Evolutionary conservation across 92 coral and sea anemone species (phyloP).

Genomic region (Parazoanthus darwini): DNA sequence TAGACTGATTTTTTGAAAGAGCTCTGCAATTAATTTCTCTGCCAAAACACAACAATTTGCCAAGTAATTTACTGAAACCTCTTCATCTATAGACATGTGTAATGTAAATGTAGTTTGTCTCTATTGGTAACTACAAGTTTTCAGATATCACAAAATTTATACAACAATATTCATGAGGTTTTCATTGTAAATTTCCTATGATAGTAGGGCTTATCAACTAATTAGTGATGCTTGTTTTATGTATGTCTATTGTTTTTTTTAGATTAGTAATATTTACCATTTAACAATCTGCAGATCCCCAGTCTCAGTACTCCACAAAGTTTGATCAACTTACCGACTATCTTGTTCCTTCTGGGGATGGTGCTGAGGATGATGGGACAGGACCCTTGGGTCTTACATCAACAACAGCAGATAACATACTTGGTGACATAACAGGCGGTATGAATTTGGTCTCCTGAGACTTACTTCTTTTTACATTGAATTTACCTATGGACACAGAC

Average conservation of each 20-base stretch:
- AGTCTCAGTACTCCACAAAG: conserved; percentile 29
- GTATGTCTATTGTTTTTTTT: background rate
- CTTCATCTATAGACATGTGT: too few relatives aligned
- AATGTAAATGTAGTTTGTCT: too few relatives aligned
- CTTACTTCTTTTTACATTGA: background rate
- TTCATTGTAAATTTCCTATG: too few relatives aligned
- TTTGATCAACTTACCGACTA: conserved; percentile 1
- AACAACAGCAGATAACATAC: background rate
- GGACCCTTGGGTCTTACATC: background rate
- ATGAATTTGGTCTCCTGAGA: background rate
- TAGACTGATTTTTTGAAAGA: too few relatives aligned
- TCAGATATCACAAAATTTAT: too few relatives aligned
- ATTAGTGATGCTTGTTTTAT: background rate
- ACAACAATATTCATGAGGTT: too few relatives aligned
- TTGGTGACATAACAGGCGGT: conserved; percentile 7
- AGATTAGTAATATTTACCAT: too few relatives aligned
- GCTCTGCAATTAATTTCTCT: too few relatives aligned
- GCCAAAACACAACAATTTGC: too few relatives aligned
- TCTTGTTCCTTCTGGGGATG: conserved; percentile 21
- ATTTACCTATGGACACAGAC: background rate
- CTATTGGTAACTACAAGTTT: too few relatives aligned
- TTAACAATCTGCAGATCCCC: conserved; percentile 31
- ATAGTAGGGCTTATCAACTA: too few relatives aligned
- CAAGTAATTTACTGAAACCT: too few relatives aligned
- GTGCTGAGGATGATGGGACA: conserved; percentile 8